A percentile compares a stretch with the other conserved stretches of the same genome.
Evolutionary conservation across 2,797 vertebrate genomes (phyloP).

Genomic region (Helicolenus hilgendorfi): DNA sequence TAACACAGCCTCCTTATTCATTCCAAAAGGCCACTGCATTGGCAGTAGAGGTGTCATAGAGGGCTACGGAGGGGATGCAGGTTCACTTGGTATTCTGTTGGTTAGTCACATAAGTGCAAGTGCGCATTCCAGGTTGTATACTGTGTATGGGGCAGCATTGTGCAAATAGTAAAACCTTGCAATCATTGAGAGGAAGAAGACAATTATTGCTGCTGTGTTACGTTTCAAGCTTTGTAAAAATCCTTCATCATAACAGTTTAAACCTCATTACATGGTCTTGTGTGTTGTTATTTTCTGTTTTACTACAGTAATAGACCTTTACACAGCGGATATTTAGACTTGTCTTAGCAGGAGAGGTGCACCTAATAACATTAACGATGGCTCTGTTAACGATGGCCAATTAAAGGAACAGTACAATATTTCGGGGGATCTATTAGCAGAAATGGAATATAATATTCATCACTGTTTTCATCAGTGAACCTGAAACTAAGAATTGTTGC

Average conservation of each 20-base stretch:
- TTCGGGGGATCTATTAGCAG: no score
- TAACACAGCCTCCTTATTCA: not conserved
- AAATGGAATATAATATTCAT: no score
- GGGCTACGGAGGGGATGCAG: not conserved
- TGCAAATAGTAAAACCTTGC: not conserved
- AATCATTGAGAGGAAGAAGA: not conserved
- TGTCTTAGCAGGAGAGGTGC: not conserved
- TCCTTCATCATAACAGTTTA: not conserved
- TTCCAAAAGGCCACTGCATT: not conserved
- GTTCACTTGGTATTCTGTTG: not conserved
- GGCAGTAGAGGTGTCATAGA: not conserved
- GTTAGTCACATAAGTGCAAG: not conserved
- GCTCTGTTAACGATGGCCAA: no score
- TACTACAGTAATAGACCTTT: not conserved
- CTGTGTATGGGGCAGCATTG: not conserved
- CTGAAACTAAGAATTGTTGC: no score
- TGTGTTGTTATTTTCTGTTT: not conserved
- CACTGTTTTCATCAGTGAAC: no score
- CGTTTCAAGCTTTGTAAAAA: slow-evolving; percentile 3
- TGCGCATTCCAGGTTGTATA: not conserved
- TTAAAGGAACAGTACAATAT: no score
- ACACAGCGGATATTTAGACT: not conserved
- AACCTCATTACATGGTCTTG: not conserved
- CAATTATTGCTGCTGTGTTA: not conserved
- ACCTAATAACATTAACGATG: not conserved